These are phyloP conservation scores for Magallana nippona DNA, from an alignment of 2,888 invertebrate species.

Conservation along the genomic window DNA sequence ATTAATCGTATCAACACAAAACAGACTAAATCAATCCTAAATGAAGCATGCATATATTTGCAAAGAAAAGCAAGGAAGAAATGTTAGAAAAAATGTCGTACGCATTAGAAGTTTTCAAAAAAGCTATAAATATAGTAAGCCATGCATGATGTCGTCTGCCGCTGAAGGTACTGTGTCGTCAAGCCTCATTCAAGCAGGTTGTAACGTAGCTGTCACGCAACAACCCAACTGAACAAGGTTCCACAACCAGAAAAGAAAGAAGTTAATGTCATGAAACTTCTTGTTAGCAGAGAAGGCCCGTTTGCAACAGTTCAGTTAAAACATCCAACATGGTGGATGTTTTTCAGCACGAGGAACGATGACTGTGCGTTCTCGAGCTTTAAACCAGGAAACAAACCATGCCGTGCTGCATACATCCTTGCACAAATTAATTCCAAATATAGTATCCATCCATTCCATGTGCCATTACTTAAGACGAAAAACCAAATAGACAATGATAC, in stretches of 20 bases:
- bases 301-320: background rate
- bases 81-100: background rate
- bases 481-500: background rate
- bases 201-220: conserved; percentile 45
- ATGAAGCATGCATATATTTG: background rate
- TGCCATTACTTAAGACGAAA: background rate
- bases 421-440: conserved; percentile 26
- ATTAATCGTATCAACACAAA: too few relatives aligned
- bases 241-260: conserved; percentile 39
- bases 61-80: too few relatives aligned
- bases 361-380: background rate
- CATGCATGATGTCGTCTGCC: conserved; percentile 31
- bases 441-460: background rate
- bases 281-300: background rate
- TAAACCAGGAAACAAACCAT: conserved; percentile 32
- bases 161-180: conserved; percentile 38
- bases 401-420: conserved; percentile 18
- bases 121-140: conserved; percentile 15
- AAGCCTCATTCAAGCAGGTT: conserved; percentile 54
- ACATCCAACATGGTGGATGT: conserved; percentile 4
- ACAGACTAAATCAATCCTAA: too few relatives aligned
- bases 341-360: background rate
- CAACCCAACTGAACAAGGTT: conserved; percentile 50
- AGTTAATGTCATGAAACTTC: conserved; percentile 2
- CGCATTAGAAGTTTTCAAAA: background rate